Base-by-base conservation (phyloP, 1,140 invertebrate genomes). In the Dryas iulia region DNA sequence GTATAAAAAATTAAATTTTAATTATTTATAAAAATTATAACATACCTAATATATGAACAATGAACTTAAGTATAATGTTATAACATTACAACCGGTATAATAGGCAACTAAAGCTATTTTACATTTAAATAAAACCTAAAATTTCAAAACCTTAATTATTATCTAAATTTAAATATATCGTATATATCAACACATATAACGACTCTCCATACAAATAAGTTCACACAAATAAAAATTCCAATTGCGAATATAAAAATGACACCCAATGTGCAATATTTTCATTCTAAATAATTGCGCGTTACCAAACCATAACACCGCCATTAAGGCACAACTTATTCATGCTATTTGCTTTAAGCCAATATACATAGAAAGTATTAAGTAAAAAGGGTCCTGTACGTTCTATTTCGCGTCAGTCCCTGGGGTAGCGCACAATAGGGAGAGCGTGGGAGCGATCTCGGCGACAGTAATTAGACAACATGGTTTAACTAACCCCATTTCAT, bases 381-480 rank as follows among this genome's bases (percentile, higher is more conserved):
- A 64, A 69, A 71, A 71, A 66, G 72, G 72, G 71, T 62, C 62
- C 30, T 62, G 52, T 61, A 26, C 24, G 28, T 33, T 64, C 54
- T 68, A 35, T 60, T 60, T 18, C 35, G 66, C 28, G 26, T 65
- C 57, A 23, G 23, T 57, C 69, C 60, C 57, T 25, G 31, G 58
- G 71, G 76, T 60, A 59, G 39, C 23, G 53, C n/a, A 28, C 18
- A 69, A 64, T 70, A 59, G 72, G 68, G 74, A 47, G 69, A 79
- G 63, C 77, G 74, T 79, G 77, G 73, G 77, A 79, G 74, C 54
- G 47, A 75, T 76, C 72, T 76, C 74, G 58, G 66, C 69, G 78
- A 71, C 76, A 66, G 78, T 83, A 84, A 86, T 87, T 89, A 85
- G 77, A 72, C 76, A 72, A 60, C 59, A 61, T 66, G 60, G 60